Base-by-base conservation (phyloP, 2,888 invertebrate genomes). In the Charanyca ferruginea region DNA sequence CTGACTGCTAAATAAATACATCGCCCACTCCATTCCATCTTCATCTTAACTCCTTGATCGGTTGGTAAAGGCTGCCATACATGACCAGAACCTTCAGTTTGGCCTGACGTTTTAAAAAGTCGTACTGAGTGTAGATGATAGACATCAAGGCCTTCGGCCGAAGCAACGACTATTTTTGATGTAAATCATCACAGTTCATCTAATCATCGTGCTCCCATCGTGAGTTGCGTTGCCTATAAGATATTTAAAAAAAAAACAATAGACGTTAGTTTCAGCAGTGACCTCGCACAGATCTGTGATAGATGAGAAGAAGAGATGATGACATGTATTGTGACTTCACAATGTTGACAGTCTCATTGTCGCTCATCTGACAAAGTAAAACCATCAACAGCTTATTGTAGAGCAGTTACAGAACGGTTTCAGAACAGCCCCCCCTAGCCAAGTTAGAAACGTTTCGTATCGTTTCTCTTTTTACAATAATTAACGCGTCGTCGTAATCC, bases 1-100 rank as follows among this genome's bases (percentile, higher is more conserved):
- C 18, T 66, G 44, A 49, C 60, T 63, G 41, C 72, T 71, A 77
- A 76, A 72, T 71, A 77, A 76, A 72, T 42, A n/a, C 38, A 52
- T 66, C 76, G 76, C 83, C 84, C 77, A 80, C 85, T 59, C 41
- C 76, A 81, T 79, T 73, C 81, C 79, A 73, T 74, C 57, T 78
- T 75, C 74, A 79, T 65, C 60, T 59, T 57, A 71, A 72, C 65
- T 67, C 83, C 73, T 70, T 38, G 16, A 4, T 22, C 9, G 7
- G 22, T 5, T 22, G 9, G 20, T 35, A 22, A 61, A 71, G 63
- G 62, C 22, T 48, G 8, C 13, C 16, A 16, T 28, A 49, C 35
- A 5, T 25, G 48, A 42, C 35, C 25, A 68, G 22, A 25, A n/a
- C n/a, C 23, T 20, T 44, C 16, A 28, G 25, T 66, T 53, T 67